A percentile compares a stretch with the other conserved stretches of the same genome.
Evolutionary conservation across 2,113 vertebrate species (phyloP).

Genomic region (Grammomys dolichurus): DNA sequence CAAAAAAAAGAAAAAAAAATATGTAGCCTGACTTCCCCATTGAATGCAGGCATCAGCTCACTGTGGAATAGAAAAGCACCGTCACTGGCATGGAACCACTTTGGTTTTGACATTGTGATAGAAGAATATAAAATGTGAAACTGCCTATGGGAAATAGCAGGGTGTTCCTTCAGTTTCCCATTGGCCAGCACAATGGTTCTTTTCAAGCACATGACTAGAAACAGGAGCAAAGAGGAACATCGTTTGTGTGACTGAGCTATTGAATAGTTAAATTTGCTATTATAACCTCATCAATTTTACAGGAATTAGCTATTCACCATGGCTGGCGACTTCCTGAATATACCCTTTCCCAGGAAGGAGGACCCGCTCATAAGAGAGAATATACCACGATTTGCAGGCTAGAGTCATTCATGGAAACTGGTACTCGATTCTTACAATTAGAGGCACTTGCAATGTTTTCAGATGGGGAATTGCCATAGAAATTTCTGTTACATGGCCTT

Average conservation of each 20-base stretch:
- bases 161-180: slow-evolving; percentile 16
- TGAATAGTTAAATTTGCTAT: slow-evolving; percentile 8
- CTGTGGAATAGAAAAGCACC: neutral
- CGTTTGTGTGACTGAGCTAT: slow-evolving; percentile 13
- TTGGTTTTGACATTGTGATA: slow-evolving; percentile 15
- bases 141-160: neutral
- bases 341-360: slow-evolving; percentile 89
- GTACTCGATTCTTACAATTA: slow-evolving; percentile 80
- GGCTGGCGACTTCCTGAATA: slow-evolving; percentile 94
- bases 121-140: slow-evolving; percentile 40
- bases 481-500: slow-evolving; percentile 41
- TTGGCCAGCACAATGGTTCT: slow-evolving; percentile 17
- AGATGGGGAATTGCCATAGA: slow-evolving; percentile 38
- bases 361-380: slow-evolving; percentile 92
- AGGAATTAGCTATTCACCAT: slow-evolving; percentile 93
- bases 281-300: slow-evolving; percentile 52
- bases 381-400: slow-evolving; percentile 93
- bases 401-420: slow-evolving; percentile 92
- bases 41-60: neutral
- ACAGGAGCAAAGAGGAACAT: slow-evolving; percentile 31
- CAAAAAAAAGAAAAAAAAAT: neutral
- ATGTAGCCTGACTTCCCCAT: neutral
- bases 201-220: slow-evolving; percentile 33
- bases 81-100: neutral
- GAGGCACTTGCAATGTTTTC: slow-evolving; percentile 54